Evolutionary conservation across 2,113 vertebrate genomes (phyloP).

Genomic region (Struthidea cinerea): DNA sequence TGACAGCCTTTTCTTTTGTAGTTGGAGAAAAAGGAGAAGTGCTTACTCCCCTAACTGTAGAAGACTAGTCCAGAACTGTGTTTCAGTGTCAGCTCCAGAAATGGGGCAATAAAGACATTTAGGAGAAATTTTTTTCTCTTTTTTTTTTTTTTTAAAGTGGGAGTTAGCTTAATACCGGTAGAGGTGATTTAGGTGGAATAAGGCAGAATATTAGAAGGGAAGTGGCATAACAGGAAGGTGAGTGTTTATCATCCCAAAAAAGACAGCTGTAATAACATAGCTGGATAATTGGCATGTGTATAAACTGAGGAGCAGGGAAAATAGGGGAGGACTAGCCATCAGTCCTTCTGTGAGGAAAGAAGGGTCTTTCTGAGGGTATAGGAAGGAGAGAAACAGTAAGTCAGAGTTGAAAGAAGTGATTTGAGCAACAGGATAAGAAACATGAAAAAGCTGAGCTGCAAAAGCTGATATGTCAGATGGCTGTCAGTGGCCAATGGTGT

Average conservation of each 20-base stretch:
- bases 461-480: neutral
- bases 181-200: neutral
- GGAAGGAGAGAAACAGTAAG: neutral
- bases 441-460: neutral
- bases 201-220: neutral
- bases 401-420: neutral
- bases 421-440: neutral
- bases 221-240: neutral
- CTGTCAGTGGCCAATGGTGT: neutral
- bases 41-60: neutral
- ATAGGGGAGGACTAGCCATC: neutral
- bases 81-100: neutral
- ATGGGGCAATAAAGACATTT: neutral
- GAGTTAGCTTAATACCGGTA: neutral
- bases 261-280: neutral
- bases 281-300: neutral
- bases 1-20: neutral
- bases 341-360: neutral
- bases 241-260: neutral
- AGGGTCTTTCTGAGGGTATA: neutral
- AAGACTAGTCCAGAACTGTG: neutral
- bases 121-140: neutral
- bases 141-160: neutral
- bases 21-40: neutral
- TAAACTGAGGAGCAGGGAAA: neutral